These are phyloP conservation scores for Oreotrochilus melanogaster DNA, from an alignment of 2,113 vertebrate species.

Conservation along the genomic window DNA sequence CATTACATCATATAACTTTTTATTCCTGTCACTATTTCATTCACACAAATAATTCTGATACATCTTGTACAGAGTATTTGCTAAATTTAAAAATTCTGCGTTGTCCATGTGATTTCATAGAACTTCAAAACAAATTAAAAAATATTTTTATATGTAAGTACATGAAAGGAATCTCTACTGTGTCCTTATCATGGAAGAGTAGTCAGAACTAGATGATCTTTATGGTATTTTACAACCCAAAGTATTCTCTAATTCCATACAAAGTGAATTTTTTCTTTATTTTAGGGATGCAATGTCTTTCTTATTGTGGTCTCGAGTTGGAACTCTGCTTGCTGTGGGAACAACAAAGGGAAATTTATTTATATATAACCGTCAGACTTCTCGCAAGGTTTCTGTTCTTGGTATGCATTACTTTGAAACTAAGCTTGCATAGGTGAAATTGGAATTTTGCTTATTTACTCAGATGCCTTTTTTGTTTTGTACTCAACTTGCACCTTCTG, in stretches of 20 bases:
- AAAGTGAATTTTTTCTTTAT: constrained; percentile 9
- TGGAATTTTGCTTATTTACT: background rate
- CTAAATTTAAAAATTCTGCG: background rate
- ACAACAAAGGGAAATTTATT: constrained; percentile 95
- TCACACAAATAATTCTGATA: background rate
- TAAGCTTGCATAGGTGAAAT: background rate
- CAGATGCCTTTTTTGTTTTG: background rate
- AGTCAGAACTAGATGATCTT: too few relatives aligned
- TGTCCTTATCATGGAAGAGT: too few relatives aligned
- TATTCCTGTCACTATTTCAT: background rate
- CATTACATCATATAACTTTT: background rate
- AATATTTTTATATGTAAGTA: background rate
- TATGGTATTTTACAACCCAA: too few relatives aligned
- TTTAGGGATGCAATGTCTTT: constrained; percentile 93
- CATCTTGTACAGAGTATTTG: background rate
- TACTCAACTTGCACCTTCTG: background rate
- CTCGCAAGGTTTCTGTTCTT: constrained; percentile 93
- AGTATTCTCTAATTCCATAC: too few relatives aligned
- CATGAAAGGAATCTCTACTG: background rate
- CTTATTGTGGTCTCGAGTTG: constrained; percentile 91
- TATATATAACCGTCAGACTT: constrained; percentile 96
- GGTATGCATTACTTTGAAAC: constrained; percentile 80
- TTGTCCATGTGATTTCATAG: background rate
- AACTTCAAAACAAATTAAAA: background rate
- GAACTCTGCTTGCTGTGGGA: constrained; percentile 89